These are phyloP conservation scores for Gerosis bhagava DNA, from an alignment of 2,888 invertebrate species.

Conservation along the genomic window DNA sequence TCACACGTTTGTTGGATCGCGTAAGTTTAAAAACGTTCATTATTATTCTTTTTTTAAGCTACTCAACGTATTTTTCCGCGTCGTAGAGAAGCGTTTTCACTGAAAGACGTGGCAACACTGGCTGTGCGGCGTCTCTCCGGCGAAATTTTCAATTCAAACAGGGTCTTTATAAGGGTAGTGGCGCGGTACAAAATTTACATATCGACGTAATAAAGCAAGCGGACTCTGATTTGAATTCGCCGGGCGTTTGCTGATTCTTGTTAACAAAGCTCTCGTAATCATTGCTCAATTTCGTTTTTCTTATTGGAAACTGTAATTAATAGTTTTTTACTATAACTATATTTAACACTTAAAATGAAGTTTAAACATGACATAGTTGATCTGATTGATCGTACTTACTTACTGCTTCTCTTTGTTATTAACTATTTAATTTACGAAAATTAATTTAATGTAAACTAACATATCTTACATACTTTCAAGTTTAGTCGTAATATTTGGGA, in stretches of 20 bases:
- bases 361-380: too few species aligned
- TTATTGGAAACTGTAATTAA: background rate
- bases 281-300: slow-evolving; percentile 3
- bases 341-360: too few species aligned
- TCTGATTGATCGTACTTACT: too few species aligned
- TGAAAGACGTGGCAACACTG: slow-evolving; percentile 79
- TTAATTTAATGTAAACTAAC: too few species aligned
- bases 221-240: slow-evolving; percentile 74
- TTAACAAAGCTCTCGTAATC: slow-evolving; percentile 12
- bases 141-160: slow-evolving; percentile 82
- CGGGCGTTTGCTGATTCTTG: slow-evolving; percentile 48
- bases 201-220: slow-evolving; percentile 78
- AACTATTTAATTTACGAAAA: too few species aligned
- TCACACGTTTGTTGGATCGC: too few species aligned
- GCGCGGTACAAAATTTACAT: slow-evolving; percentile 80
- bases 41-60: too few species aligned
- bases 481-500: too few species aligned
- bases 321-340: too few species aligned
- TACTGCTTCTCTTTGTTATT: too few species aligned
- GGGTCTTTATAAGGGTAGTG: slow-evolving; percentile 82
- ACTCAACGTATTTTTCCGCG: slow-evolving; percentile 12
- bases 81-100: slow-evolving; percentile 61
- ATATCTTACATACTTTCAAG: too few species aligned
- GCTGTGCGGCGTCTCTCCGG: slow-evolving; percentile 66
- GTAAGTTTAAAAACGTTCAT: too few species aligned